Evolutionary conservation across 2,797 vertebrate species (phyloP).

Genomic region (Fratercula arctica): DNA sequence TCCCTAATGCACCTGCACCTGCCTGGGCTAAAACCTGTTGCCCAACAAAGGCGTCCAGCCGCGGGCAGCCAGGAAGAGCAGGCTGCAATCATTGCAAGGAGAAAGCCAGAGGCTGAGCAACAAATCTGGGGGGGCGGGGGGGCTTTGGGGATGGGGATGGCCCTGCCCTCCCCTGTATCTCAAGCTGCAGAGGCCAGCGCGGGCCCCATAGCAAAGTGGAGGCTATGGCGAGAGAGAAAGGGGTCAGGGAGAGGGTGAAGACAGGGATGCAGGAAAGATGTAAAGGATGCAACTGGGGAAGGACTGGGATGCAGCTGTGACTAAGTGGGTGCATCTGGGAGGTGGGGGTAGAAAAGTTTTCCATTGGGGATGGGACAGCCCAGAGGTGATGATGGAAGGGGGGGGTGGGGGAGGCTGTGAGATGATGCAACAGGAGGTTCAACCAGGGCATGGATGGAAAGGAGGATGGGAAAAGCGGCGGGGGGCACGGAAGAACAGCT

Average conservation of each 20-base stretch:
- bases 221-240: neutral
- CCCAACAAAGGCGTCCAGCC: neutral
- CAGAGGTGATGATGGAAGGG: neutral
- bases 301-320: neutral
- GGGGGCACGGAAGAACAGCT: too few relatives aligned
- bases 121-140: neutral
- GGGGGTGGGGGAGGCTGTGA: neutral
- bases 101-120: neutral
- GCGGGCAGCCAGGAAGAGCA: neutral
- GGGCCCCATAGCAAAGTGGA: neutral
- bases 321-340: neutral
- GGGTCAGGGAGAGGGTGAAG: neutral
- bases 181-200: neutral
- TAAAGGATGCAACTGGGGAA: neutral
- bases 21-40: neutral
- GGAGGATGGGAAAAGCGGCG: too few relatives aligned
- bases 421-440: slow-evolving; percentile 48
- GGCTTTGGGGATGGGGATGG: neutral
- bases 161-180: neutral
- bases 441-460: neutral
- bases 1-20: slow-evolving; percentile 34
- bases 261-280: neutral
- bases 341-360: neutral
- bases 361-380: neutral
- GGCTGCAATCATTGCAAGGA: neutral